Base-by-base conservation (phyloP, 2,797 vertebrate genomes). In the Hoplostethus mediterraneus region DNA sequence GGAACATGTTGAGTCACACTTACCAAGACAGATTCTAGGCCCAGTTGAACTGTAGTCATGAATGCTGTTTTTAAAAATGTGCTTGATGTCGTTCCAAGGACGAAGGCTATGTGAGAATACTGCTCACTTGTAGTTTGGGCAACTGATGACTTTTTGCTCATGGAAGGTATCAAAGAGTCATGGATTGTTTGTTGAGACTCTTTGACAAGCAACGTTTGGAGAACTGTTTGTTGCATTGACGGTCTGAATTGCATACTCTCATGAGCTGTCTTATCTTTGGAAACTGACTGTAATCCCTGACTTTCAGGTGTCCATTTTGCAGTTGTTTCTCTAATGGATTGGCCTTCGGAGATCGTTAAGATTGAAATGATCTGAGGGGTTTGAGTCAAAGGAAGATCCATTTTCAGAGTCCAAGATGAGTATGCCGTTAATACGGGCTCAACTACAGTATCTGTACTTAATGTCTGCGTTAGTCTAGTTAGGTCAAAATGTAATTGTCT, bases 181-280 rank as follows among this genome's bases (percentile, higher is more conserved):
- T 40, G 13, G 14, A 56, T 47, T 31, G n/a, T 16, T 28, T 56
- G 45, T 13, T 47, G 60, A n/a, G 57, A 33, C 16, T 61, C 56
- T 28, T 33, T 40, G 21, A 47, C 38, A 6, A 44, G 30, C n/a
- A 38, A 25, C 28, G 67, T 42, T 0, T 6, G 33, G 6, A 56
- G 4, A 47, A n/a, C 12, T 17, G 38, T 62, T 63, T 63, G 77
- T 42, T 63, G 31, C 31, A 40, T 0, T 21, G 63, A 75, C 28
- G 44, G 4, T 7, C 13, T 38, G 13, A 33, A 38, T 11, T 45
- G 54, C 6, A 12, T 0, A 25, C 13, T 48, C 3, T 47, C 53
- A 16, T 31, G 47, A 47, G 6, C n/a, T 42, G 25, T 30, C 14
- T 51, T 48, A 4, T 25, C 17, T 33, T 36, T 51, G n/a, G 31